Evolutionary conservation across 2,113 vertebrate genomes (phyloP).

Genomic region (Numida meleagris): DNA sequence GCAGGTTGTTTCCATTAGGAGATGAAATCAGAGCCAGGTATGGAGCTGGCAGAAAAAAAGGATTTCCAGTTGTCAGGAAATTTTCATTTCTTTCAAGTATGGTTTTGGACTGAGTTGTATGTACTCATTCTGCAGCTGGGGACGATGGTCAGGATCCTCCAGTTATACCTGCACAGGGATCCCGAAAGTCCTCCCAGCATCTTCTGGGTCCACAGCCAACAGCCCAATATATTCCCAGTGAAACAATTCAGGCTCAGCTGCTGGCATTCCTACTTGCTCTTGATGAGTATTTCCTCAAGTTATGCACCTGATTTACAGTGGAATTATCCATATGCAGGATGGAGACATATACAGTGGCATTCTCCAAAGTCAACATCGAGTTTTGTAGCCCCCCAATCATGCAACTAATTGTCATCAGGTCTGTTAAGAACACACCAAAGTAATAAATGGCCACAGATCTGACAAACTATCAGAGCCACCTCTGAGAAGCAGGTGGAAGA

Average conservation of each 20-base stretch:
- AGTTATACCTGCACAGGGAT: neutral
- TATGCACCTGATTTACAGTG: neutral
- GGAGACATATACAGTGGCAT: neutral
- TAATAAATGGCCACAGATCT: neutral
- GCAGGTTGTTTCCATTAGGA: constrained; percentile 63
- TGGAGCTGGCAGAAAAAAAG: constrained; percentile 6
- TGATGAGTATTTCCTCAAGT: neutral
- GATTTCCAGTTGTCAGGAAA: constrained; percentile 51
- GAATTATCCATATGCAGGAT: neutral
- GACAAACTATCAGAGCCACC: neutral
- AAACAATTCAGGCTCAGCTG: neutral
- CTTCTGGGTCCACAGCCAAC: neutral
- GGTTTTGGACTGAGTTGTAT: neutral
- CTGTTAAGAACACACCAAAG: neutral
- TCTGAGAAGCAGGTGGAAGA: neutral
- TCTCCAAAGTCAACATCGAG: neutral
- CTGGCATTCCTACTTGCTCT: neutral
- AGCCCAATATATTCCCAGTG: neutral
- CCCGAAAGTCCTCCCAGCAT: neutral
- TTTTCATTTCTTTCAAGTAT: constrained; percentile 6
- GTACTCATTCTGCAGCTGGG: neutral
- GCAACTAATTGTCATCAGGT: neutral
- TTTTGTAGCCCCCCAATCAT: neutral
- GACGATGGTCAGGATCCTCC: neutral
- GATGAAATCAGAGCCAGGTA: constrained; percentile 38